A percentile compares a stretch with the other conserved stretches of the same genome.
phyloP scores from a whole-genome alignment of 1,140 invertebrate species.

The Lepidostoma basale region DNA sequence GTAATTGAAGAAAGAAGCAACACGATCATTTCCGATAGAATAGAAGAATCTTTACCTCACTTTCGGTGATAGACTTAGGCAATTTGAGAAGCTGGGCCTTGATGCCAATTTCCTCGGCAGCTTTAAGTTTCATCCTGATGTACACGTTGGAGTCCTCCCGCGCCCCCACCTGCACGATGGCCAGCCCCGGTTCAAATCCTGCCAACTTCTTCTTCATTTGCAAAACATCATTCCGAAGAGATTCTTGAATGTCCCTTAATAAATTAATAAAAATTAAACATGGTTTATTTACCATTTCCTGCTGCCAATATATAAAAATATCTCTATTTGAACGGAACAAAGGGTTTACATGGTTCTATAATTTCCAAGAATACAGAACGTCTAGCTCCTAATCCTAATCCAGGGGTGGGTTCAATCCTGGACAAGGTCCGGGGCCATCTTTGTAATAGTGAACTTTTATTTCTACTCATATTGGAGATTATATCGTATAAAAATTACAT shows the following conservation, averaged over 20 bases:
- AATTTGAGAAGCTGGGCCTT: constrained; percentile 81
- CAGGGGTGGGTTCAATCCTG: no score
- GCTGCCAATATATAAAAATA: neutral
- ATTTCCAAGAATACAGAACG: neutral
- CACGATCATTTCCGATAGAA: neutral
- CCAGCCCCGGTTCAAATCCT: constrained; percentile 75
- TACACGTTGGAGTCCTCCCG: constrained; percentile 99
- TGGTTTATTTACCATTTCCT: constrained; percentile 1
- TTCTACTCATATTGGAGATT: no score
- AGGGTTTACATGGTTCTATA: neutral
- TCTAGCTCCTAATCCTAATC: no score
- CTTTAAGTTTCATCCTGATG: constrained; percentile 95
- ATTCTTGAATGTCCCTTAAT: constrained; percentile 78
- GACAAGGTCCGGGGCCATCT: no score
- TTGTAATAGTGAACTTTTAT: no score
- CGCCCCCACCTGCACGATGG: constrained; percentile 89
- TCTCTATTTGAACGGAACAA: neutral
- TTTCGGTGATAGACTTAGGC: constrained; percentile 81
- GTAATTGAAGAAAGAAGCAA: no score
- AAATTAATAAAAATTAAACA: constrained; percentile 44
- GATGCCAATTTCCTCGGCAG: constrained; percentile 91
- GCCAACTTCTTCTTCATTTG: constrained; percentile 65
- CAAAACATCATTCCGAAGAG: constrained; percentile 71
- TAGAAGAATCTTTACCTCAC: constrained; percentile 66
- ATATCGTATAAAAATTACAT: no score